Evolutionary conservation across 2,797 vertebrate species (phyloP).

Genomic region (Aulostomus chinensis): DNA sequence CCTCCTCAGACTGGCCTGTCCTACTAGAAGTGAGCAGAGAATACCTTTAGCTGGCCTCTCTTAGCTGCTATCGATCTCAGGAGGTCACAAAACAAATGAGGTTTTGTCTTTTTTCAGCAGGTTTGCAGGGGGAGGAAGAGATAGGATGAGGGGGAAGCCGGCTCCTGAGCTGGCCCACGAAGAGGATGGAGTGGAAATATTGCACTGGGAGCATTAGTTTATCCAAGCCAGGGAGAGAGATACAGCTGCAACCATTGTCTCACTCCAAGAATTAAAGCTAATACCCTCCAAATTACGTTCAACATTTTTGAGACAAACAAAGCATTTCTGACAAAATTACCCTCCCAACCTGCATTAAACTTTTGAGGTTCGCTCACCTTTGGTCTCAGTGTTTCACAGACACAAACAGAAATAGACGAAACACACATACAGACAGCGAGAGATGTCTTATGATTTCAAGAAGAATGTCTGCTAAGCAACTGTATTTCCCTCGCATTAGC

Average conservation of each 20-base stretch:
- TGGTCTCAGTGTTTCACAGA: constrained; percentile 4
- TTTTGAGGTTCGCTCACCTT: too few relatives aligned
- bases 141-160: constrained; percentile 13
- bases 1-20: too few relatives aligned
- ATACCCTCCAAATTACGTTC: too few relatives aligned
- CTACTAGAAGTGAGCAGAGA: too few relatives aligned
- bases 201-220: constrained; percentile 15
- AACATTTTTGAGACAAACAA: too few relatives aligned
- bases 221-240: constrained; percentile 16
- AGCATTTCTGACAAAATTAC: too few relatives aligned
- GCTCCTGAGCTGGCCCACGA: constrained; percentile 27
- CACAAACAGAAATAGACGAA: constrained; percentile 3
- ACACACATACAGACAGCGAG: constrained; percentile 24
- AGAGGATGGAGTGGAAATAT: constrained; percentile 28
- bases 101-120: constrained; percentile 65
- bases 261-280: too few relatives aligned
- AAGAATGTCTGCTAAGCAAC: constrained; percentile 69
- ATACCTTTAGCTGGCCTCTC: too few relatives aligned
- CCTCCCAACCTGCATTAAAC: too few relatives aligned
- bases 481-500: constrained; percentile 64
- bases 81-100: constrained; percentile 53
- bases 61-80: constrained; percentile 62
- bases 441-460: constrained; percentile 67
- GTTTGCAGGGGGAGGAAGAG: constrained; percentile 14
- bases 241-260: constrained; percentile 15